A percentile compares a stretch with the other conserved stretches of the same genome.
These are phyloP conservation scores for Myotis pilosus DNA, from an alignment of 2,797 vertebrate species.

Conservation along the genomic window DNA sequence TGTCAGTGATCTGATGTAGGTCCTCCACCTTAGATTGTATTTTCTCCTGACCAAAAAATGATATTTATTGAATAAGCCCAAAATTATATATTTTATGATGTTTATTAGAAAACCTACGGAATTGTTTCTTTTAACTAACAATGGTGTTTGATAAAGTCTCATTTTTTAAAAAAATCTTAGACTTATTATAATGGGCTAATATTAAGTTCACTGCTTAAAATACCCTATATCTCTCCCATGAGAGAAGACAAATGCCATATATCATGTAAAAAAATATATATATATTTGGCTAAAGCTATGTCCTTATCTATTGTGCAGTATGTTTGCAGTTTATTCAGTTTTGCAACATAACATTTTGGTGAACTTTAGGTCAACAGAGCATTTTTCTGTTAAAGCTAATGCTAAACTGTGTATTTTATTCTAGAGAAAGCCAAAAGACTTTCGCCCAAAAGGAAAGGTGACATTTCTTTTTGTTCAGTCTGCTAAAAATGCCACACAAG, in stretches of 20 bases:
- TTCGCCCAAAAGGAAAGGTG: slow-evolving; percentile 68
- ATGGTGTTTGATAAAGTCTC: neutral
- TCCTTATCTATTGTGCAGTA: slow-evolving; percentile 26
- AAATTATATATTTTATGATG: neutral
- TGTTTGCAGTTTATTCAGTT: slow-evolving; percentile 65
- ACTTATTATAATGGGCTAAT: neutral
- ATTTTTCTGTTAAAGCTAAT: slow-evolving; percentile 73
- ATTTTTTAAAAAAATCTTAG: neutral
- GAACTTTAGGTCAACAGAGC: slow-evolving; percentile 72
- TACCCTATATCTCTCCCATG: neutral
- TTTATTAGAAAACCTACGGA: neutral
- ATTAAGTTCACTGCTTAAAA: neutral
- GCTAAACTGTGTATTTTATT: slow-evolving; percentile 63
- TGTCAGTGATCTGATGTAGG: rapidly evolving
- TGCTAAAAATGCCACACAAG: slow-evolving; percentile 60
- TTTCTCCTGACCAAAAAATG: neutral
- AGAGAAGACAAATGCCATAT: neutral
- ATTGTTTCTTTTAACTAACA: neutral
- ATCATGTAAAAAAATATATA: neutral
- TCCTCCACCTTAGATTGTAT: neutral
- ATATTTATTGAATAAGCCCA: neutral
- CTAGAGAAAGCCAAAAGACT: slow-evolving; percentile 52
- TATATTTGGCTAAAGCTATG: neutral
- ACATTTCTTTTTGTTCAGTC: slow-evolving; percentile 68
- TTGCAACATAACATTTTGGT: slow-evolving; percentile 74